Evolutionary conservation across 2,113 vertebrate genomes (phyloP), one percentile per base, ranked within the genome.

Genomic region (Oophaga pumilio): DNA sequence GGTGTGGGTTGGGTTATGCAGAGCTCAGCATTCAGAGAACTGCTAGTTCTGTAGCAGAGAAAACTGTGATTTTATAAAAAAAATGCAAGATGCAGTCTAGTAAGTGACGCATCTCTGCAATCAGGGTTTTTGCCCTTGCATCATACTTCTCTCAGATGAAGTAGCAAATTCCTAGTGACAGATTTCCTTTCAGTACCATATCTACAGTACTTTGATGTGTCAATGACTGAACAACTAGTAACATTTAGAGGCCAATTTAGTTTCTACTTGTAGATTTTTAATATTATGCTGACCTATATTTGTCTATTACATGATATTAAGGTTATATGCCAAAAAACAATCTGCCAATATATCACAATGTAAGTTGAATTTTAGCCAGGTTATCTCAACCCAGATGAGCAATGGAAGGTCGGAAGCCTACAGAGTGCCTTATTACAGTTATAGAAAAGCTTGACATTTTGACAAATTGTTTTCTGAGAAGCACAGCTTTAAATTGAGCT

Each of bases 391-490:
- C 87, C 87, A 84, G 81, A 77, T 62, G 73, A 84, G 87, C 77
- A 88, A 18, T 68, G 71, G 87, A 88, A 76, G 80, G 87, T 88
- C 87, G 77, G 71, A 77, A 77, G 79, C 69, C 69, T 83, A 69
- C 24, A 83, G 69, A 88, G 86, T 84, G 69, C 81, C 87, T 88
- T 88, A 88, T 88, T 88, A 84, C 80, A 68, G 71, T 84, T 77
- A 88, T 83, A 88, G 87, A 84, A 88, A 88, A 77, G 81, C 87
- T 77, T 88, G 87, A 88, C 87, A 88, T 88, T 88, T 88, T 88
- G 87, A 88, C 87, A 88, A 88, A 88, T 84, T 84, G 87, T 88
- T 88, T 88, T 83, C 81, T 84, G 87, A 88, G 80, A 76, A 88
- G 59, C 49, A 88, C 87, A 88, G 73, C 84, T 88, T 87, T 88